Conservation (phyloP, 2,888 invertebrate species). For the Synergus itoensis region DNA sequence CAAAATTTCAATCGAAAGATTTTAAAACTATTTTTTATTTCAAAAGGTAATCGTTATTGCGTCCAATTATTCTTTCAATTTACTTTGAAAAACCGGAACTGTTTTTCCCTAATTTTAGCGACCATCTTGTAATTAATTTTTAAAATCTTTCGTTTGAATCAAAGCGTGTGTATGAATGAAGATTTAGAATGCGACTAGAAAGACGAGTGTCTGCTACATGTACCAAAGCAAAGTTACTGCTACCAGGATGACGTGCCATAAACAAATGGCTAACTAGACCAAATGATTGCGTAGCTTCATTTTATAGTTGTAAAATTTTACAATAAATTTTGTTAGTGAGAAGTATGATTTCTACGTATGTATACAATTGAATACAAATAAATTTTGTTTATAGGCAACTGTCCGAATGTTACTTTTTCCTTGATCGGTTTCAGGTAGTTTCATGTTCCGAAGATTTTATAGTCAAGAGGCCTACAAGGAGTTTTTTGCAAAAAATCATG, state of each 20-base stretch:
- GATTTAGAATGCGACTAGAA: neutral
- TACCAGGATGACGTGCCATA: conserved; percentile 36
- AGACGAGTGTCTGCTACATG: conserved; percentile 13
- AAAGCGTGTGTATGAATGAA: neutral
- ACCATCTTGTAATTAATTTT: neutral
- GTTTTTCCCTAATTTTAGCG: neutral
- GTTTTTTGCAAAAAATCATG: conserved; percentile 83
- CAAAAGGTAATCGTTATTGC: neutral
- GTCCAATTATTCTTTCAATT: neutral
- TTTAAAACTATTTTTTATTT: neutral
- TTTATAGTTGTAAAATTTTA: conserved; percentile 42
- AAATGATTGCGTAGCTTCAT: conserved; percentile 36
- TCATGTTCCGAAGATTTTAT: conserved; percentile 57
- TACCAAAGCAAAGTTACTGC: conserved; percentile 35
- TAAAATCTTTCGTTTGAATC: conserved; percentile 1
- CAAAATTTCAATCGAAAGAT: neutral
- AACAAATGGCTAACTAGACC: conserved; percentile 10
- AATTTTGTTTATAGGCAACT: conserved; percentile 54
- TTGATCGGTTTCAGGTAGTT: conserved; percentile 63
- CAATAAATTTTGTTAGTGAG: conserved; percentile 33
- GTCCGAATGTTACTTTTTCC: conserved; percentile 57
- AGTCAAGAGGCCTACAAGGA: conserved; percentile 79
- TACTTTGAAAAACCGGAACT: neutral
- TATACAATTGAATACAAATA: conserved; percentile 56
- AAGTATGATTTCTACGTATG: conserved; percentile 45